Conservation (phyloP, 2,888 invertebrate species). For the Caenorhabditis angaria region DNA sequence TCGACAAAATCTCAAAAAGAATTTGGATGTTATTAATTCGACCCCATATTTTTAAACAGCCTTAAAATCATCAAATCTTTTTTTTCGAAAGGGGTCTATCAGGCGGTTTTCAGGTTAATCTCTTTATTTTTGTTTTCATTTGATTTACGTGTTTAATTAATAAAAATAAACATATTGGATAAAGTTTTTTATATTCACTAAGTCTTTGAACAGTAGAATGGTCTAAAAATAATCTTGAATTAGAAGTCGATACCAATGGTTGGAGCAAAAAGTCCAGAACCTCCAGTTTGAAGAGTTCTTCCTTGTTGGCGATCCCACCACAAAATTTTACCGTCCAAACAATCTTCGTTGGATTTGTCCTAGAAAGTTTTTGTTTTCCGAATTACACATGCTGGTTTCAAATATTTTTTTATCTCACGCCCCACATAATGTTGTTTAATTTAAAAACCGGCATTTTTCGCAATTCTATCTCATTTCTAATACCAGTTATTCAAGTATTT, state of each 20-base stretch:
- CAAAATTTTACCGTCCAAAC: constrained; percentile 66
- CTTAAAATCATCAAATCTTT: no score
- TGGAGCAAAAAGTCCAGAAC: constrained; percentile 64
- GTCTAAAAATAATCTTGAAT: constrained; percentile 5
- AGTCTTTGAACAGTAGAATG: neutral
- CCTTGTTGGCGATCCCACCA: constrained; percentile 72
- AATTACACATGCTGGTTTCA: no score
- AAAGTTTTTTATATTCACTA: neutral
- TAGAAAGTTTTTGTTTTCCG: constrained; percentile 21
- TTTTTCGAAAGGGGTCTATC: neutral
- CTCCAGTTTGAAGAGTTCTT: constrained; percentile 59
- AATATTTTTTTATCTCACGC: neutral
- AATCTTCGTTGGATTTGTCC: constrained; percentile 62
- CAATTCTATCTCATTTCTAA: no score
- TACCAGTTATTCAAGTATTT: no score
- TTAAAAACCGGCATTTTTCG: no score
- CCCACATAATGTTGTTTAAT: neutral
- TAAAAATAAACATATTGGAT: neutral
- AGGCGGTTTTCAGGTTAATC: constrained; percentile 2
- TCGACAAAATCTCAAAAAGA: constrained; percentile 32
- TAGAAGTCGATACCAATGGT: constrained; percentile 67
- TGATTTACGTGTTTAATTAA: neutral
- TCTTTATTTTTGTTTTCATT: neutral
- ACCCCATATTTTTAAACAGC: constrained; percentile 17
- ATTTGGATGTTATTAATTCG: constrained; percentile 32